Evolutionary conservation across 2,888 invertebrate species (phyloP).

Genomic region (Lycocerus yunnanus): DNA sequence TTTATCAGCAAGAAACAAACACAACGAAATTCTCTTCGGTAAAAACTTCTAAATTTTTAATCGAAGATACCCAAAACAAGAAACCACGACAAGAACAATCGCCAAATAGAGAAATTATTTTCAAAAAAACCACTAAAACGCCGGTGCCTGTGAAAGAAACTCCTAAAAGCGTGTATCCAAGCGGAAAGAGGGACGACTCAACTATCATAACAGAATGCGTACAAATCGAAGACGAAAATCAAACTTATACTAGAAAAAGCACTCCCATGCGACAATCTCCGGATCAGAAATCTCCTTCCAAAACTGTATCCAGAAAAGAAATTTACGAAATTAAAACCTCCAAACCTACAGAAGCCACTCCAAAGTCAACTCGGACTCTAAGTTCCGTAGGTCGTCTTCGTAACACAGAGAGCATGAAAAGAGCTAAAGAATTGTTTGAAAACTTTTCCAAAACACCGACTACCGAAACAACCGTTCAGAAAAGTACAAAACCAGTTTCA

Average conservation of each 20-base stretch:
- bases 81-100: neutral
- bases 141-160: neutral
- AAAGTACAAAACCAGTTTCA: neutral
- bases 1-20: neutral
- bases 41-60: neutral
- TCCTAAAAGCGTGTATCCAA: neutral
- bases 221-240: conserved; percentile 38
- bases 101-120: neutral
- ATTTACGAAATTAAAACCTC: conserved; percentile 40
- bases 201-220: conserved; percentile 34
- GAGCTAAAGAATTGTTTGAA: conserved; percentile 74
- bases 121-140: neutral
- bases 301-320: conserved; percentile 18
- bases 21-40: neutral
- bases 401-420: conserved; percentile 68
- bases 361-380: conserved; percentile 44
- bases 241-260: conserved; percentile 27
- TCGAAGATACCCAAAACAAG: neutral
- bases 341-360: conserved; percentile 45
- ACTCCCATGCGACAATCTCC: conserved; percentile 23
- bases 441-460: conserved; percentile 56
- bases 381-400: conserved; percentile 53
- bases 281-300: conserved; percentile 37
- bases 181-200: neutral
- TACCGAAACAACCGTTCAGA: conserved; percentile 48